A percentile compares a stretch with the other conserved stretches of the same genome.
These are phyloP conservation scores for Alectura lathami DNA, from an alignment of 2,113 vertebrate genomes.

Conservation along the genomic window DNA sequence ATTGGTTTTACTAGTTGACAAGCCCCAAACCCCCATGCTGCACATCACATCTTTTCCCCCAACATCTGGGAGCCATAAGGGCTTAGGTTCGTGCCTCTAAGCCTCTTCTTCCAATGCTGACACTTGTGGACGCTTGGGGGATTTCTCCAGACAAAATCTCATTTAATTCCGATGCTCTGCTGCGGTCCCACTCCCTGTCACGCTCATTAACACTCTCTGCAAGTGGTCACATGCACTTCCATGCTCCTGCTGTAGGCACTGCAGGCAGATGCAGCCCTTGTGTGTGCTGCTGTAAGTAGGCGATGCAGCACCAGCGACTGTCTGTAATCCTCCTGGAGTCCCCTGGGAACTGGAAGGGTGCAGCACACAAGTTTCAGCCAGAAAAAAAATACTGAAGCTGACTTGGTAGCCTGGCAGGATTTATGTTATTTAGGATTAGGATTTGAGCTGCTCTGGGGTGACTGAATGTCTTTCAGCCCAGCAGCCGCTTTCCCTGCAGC, in stretches of 20 bases:
- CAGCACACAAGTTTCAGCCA: not conserved
- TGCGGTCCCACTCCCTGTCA: not conserved
- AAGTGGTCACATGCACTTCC: not conserved
- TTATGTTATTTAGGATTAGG: not conserved
- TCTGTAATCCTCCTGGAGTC: not conserved
- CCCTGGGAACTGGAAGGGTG: not conserved
- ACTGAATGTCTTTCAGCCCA: not conserved
- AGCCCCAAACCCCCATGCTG: fast-evolving
- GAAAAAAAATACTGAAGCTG: not conserved
- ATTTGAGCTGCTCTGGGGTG: not conserved
- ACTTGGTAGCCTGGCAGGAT: not conserved
- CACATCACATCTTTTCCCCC: not conserved
- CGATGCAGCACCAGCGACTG: not conserved
- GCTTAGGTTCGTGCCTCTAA: not conserved
- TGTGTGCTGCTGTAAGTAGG: not conserved
- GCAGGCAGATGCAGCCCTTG: not conserved
- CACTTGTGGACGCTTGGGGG: not conserved
- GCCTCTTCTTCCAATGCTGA: not conserved
- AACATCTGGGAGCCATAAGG: not conserved
- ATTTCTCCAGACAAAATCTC: not conserved
- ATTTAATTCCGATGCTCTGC: not conserved
- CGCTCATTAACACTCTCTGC: not conserved
- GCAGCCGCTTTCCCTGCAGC: not conserved
- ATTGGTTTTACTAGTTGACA: not conserved
- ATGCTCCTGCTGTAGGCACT: not conserved